These are phyloP conservation scores for Leptoclinus maculatus DNA, from an alignment of 2,797 vertebrate genomes.

Conservation along the genomic window DNA sequence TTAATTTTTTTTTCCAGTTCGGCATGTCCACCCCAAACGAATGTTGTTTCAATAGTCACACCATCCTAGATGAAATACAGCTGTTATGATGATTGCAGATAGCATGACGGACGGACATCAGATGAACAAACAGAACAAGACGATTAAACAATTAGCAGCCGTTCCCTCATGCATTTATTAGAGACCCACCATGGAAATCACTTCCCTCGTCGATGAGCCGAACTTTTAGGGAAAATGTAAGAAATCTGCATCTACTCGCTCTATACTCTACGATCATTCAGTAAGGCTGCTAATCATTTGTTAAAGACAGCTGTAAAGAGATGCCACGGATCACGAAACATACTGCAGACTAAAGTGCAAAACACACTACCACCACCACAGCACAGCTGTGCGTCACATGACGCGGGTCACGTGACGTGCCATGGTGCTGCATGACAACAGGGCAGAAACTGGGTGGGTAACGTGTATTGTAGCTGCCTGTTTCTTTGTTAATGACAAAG, in stretches of 20 bases:
- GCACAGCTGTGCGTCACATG: slow-evolving; percentile 53
- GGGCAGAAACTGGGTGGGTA: not conserved
- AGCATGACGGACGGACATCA: slow-evolving; percentile 65
- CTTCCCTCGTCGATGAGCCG: slow-evolving; percentile 28
- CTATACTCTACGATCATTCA: slow-evolving; percentile 16
- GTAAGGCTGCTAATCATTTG: slow-evolving; percentile 79
- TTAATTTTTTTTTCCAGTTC: slow-evolving; percentile 22
- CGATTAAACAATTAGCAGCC: slow-evolving; percentile 93
- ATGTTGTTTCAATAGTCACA: slow-evolving; percentile 62
- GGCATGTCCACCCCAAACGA: slow-evolving; percentile 56
- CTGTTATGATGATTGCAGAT: slow-evolving; percentile 66
- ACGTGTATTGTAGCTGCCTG: not conserved
- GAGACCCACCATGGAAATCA: slow-evolving; percentile 17
- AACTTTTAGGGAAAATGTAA: slow-evolving; percentile 15
- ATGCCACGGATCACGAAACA: slow-evolving; percentile 54
- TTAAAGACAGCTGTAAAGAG: slow-evolving; percentile 51
- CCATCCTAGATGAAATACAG: slow-evolving; percentile 74
- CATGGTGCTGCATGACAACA: slow-evolving; percentile 17
- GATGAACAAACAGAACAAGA: slow-evolving; percentile 69
- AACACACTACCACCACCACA: slow-evolving; percentile 70
- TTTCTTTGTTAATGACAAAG: slow-evolving; percentile 2
- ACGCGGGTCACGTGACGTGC: slow-evolving; percentile 27
- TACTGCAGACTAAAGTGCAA: slow-evolving; percentile 58
- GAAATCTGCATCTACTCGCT: slow-evolving; percentile 13
- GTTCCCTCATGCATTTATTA: slow-evolving; percentile 56